phyloP scores from a whole-genome alignment of 1,140 invertebrate species.

The Panagrolaimus sp. region DNA sequence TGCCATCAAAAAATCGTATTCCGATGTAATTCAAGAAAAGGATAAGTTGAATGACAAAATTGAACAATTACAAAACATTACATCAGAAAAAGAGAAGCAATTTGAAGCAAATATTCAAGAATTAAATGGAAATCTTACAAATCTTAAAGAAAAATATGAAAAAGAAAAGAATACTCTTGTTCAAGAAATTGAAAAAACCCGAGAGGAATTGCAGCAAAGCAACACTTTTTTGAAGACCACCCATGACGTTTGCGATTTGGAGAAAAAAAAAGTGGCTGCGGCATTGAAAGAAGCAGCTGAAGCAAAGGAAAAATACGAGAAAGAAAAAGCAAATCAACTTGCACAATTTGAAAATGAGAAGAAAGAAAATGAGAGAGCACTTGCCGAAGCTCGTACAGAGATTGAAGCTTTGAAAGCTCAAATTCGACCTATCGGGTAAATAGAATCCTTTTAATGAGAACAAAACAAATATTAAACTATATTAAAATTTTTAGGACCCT shows the following conservation, averaged over 20 bases:
- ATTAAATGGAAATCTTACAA: neutral
- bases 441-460: neutral
- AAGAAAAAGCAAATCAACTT: neutral
- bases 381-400: constrained; percentile 26
- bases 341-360: neutral
- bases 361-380: constrained; percentile 19
- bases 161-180: neutral
- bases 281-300: constrained; percentile 5
- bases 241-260: neutral
- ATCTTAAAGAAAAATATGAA: neutral
- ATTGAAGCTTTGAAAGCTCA: constrained; percentile 18
- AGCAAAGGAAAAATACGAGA: neutral
- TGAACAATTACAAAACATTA: neutral
- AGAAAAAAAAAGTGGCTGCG: constrained; percentile 16
- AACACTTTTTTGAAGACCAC: neutral
- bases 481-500: constrained; percentile 32
- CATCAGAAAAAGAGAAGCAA: neutral
- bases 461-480: constrained; percentile 17
- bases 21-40: neutral
- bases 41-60: neutral
- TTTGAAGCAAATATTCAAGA: neutral
- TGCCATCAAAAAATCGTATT: neutral
- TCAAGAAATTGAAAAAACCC: no score
- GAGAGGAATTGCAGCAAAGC: neutral
- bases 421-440: constrained; percentile 23